phyloP scores from a whole-genome alignment of 37 sponge, comb jelly and placozoan species.

The Mnemiopsis leidyi region DNA sequence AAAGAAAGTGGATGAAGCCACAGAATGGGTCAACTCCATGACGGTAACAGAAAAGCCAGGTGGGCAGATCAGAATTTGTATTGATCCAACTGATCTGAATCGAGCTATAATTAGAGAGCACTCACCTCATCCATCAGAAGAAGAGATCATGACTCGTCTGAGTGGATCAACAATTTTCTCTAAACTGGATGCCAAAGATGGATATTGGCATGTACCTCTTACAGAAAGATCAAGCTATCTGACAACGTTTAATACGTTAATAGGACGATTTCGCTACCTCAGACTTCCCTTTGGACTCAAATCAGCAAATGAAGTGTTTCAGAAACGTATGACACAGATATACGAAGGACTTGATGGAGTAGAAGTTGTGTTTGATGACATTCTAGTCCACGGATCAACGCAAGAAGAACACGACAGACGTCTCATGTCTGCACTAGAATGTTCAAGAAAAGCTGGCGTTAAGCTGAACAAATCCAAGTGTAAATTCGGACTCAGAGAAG shows the following conservation, averaged over 20 bases:
- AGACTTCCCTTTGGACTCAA: conserved; percentile 72
- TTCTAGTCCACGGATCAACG: conserved; percentile 44
- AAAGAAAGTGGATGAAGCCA: conserved; percentile 65
- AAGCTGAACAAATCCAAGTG: conserved; percentile 49
- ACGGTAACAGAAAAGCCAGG: conserved; percentile 55
- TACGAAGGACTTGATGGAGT: conserved; percentile 49
- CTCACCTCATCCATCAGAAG: conserved; percentile 73
- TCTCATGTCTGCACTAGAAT: not conserved
- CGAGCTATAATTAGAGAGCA: conserved; percentile 70
- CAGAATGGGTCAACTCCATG: conserved; percentile 71
- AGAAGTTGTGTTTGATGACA: conserved; percentile 66
- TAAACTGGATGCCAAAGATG: conserved; percentile 68
- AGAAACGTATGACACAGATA: conserved; percentile 69
- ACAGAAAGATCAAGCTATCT: conserved; percentile 66
- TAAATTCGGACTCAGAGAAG: conserved; percentile 64
- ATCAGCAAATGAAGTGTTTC: conserved; percentile 74
- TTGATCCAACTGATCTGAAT: conserved; percentile 74
- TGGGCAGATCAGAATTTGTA: conserved; percentile 67
- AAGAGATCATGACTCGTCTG: conserved; percentile 70
- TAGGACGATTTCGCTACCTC: conserved; percentile 68
- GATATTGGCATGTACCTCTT: conserved; percentile 71
- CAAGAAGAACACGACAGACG: conserved; percentile 61
- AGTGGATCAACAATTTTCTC: conserved; percentile 68
- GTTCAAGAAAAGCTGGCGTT: not conserved
- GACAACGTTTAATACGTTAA: conserved; percentile 73